Evolutionary conservation across 2,797 vertebrate genomes (phyloP), one percentile per base, ranked within the genome.

Genomic region (Lacerta viridis): DNA sequence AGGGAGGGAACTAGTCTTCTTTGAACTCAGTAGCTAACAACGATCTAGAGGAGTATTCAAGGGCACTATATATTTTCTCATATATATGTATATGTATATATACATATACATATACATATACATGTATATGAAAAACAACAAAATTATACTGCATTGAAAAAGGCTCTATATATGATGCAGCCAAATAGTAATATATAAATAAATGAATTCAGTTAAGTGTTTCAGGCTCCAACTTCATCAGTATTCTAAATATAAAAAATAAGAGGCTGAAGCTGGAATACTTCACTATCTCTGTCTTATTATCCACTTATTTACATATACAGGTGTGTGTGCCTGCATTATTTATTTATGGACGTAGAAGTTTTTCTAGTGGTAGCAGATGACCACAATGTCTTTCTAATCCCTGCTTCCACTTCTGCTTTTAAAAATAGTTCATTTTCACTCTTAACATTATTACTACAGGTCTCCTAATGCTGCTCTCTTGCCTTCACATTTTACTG

Each of bases 11-110:
- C 72, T 83, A 84, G 13, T 91, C 10, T 85, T 80, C 2, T 88
- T 92, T 93, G 61, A 81, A 83, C 46, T 90, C 0, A 86, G 68
- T 83, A 4, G 18, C 55, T 83, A 29, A 29, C 87, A 43, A 33
- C 78, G 82, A 15, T 64, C 10, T 84, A 41, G 25, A 64, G 20
- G 39, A 36, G 75, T 68, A 27, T 0, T 75, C 79, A 87, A 90
- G 61, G 81, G 55, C 87, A 79, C 13, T 76, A 5, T 15, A 74
- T 74, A 81, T 74, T 66, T 27, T 50, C 33, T 13, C 20, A 72
- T 76, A 23, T 25, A 18, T 11, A 75, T 59, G 2, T 41, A n/a
- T 3, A 29, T 20, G 9, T 50, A n/a, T 36, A 36, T 33, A 7
- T 46, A n/a, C 3, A 79, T n/a, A n/a, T 7, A n/a, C 3, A 79